phyloP scores from a whole-genome alignment of 2,797 vertebrate species.

The Gymnoscopelus microlampas region DNA sequence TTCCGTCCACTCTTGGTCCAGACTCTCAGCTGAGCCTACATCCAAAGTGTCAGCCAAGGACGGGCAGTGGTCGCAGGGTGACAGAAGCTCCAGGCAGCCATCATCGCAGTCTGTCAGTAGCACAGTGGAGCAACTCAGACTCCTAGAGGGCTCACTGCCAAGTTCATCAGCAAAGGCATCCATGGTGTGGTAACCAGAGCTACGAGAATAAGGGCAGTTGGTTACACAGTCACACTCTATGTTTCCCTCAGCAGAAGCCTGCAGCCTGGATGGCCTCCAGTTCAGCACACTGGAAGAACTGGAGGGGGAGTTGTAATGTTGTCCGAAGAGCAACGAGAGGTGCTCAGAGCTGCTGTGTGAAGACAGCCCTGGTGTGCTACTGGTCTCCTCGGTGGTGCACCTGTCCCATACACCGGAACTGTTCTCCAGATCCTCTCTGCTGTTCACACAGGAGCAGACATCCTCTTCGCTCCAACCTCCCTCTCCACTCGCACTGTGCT shows the following conservation, averaged over 20 bases:
- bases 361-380: conserved; percentile 74
- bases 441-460: conserved; percentile 71
- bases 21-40: conserved; percentile 68
- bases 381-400: conserved; percentile 67
- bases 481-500: conserved; percentile 62
- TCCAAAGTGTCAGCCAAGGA: conserved; percentile 70
- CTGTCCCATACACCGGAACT: conserved; percentile 63
- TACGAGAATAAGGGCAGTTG: conserved; percentile 77
- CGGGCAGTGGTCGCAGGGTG: conserved; percentile 65
- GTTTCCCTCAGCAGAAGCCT: conserved; percentile 46
- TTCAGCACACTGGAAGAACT: conserved; percentile 67
- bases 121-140: conserved; percentile 79
- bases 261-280: conserved; percentile 54
- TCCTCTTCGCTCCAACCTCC: conserved; percentile 78
- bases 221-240: conserved; percentile 70
- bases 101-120: conserved; percentile 78
- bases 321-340: conserved; percentile 79
- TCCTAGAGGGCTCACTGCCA: conserved; percentile 71
- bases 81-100: conserved; percentile 64
- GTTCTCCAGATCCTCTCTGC: conserved; percentile 74
- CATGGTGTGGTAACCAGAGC: conserved; percentile 79
- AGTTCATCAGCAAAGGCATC: conserved; percentile 70
- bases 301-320: conserved; percentile 69
- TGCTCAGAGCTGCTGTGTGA: conserved; percentile 81
- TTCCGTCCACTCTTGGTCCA: conserved; percentile 72